Evolutionary conservation across 2,797 vertebrate species (phyloP).

Genomic region (Menidia menidia): DNA sequence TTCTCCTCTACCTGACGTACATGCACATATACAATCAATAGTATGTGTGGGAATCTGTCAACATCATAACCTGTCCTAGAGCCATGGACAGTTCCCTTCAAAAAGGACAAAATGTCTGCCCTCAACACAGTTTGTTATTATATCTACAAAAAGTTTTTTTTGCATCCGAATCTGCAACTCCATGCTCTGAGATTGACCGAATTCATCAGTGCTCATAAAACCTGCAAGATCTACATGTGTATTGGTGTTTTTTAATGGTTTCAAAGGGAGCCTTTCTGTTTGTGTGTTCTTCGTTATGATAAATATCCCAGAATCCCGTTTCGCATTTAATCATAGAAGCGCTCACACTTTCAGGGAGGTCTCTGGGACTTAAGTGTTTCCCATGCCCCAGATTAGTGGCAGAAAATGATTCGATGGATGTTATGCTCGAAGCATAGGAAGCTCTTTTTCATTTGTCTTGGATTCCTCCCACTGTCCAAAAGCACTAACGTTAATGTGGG

Average conservation of each 20-base stretch:
- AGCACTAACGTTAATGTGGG: not conserved
- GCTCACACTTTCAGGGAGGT: not conserved
- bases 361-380: too few relatives aligned
- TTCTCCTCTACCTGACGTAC: slow-evolving; percentile 48
- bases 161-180: not conserved
- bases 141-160: not conserved
- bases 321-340: not conserved
- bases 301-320: too few relatives aligned
- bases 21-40: slow-evolving; percentile 7
- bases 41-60: slow-evolving; percentile 28
- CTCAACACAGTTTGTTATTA: not conserved
- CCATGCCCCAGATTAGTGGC: too few relatives aligned
- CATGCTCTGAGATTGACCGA: not conserved
- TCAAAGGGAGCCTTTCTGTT: too few relatives aligned
- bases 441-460: not conserved
- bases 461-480: not conserved
- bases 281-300: too few relatives aligned
- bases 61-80: slow-evolving; percentile 34
- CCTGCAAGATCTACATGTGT: too few relatives aligned
- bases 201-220: not conserved
- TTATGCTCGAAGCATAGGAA: not conserved
- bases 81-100: slow-evolving; percentile 10
- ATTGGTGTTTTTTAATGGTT: too few relatives aligned
- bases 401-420: too few relatives aligned
- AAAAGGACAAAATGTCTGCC: slow-evolving; percentile 6